Conservation (phyloP, 1,140 invertebrate genomes). For the Panagrolaimus sp. region DNA sequence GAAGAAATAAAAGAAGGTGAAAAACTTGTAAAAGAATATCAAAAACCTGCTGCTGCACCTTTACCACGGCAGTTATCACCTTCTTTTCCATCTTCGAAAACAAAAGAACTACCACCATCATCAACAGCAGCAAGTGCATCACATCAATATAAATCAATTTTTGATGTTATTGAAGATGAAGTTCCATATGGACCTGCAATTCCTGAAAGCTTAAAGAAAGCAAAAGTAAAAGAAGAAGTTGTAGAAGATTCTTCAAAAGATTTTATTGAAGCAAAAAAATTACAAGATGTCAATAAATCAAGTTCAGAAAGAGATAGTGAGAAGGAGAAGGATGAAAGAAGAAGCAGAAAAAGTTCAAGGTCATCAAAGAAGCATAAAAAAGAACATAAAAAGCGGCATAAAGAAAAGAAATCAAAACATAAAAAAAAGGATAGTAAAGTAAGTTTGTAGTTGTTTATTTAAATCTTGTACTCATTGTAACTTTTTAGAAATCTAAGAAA, state of each 20-base stretch:
- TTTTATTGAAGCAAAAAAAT: not conserved
- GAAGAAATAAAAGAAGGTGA: constrained; percentile 5
- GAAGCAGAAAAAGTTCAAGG: too few species aligned
- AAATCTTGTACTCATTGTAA: too few species aligned
- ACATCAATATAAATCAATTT: not conserved
- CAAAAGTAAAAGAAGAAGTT: not conserved
- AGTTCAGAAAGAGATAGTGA: not conserved
- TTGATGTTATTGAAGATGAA: not conserved
- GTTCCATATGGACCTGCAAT: not conserved
- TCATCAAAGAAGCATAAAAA: constrained; percentile 1
- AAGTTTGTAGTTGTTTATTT: too few species aligned
- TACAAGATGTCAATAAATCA: not conserved
- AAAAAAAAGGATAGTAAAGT: too few species aligned
- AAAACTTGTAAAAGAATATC: not conserved
- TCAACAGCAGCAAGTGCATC: not conserved
- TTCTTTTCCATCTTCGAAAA: not conserved
- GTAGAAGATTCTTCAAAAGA: not conserved
- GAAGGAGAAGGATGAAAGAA: not conserved
- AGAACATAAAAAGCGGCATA: not conserved
- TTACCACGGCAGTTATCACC: not conserved
- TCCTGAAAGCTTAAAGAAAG: not conserved
- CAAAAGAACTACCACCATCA: too few species aligned
- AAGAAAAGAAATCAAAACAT: not conserved
- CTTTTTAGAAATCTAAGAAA: too few species aligned
- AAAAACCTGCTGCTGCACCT: not conserved